Conservation (phyloP, 2,113 vertebrate genomes). For the Alaudala cheleensis region DNA sequence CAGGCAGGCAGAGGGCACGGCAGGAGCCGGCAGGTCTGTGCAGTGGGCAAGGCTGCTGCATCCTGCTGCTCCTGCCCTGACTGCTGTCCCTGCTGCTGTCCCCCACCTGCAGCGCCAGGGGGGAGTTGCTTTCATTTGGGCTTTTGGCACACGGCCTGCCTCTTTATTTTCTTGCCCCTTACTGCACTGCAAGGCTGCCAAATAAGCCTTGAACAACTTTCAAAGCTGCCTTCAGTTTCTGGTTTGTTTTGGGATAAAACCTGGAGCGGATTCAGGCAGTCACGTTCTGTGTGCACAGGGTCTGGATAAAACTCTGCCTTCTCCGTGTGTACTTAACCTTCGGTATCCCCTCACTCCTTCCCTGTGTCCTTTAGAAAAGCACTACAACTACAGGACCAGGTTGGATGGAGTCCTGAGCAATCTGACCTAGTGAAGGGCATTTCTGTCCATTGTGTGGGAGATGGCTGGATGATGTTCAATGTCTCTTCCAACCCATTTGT, state of each 20-base stretch:
- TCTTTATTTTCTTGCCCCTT: background rate
- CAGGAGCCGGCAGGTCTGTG: background rate
- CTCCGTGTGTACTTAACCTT: background rate
- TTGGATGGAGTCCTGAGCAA: background rate
- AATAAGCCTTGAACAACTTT: background rate
- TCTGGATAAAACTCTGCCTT: background rate
- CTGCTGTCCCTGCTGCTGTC: background rate
- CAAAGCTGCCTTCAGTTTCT: background rate
- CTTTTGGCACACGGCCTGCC: background rate
- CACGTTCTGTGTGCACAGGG: accelerated
- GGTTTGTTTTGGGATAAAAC: background rate
- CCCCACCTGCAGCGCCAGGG: background rate
- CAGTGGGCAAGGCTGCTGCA: background rate
- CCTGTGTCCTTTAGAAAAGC: background rate
- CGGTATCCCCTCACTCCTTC: background rate
- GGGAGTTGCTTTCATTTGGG: background rate
- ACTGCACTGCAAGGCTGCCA: background rate
- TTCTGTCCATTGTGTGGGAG: background rate
- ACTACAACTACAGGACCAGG: background rate
- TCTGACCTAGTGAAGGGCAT: background rate
- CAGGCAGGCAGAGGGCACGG: background rate
- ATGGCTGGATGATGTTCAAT: background rate
- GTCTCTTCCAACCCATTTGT: background rate
- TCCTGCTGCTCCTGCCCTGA: background rate
- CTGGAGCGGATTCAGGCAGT: background rate